Base-by-base conservation (phyloP, 2,888 invertebrate species). In the Eristalinus aeneus region DNA sequence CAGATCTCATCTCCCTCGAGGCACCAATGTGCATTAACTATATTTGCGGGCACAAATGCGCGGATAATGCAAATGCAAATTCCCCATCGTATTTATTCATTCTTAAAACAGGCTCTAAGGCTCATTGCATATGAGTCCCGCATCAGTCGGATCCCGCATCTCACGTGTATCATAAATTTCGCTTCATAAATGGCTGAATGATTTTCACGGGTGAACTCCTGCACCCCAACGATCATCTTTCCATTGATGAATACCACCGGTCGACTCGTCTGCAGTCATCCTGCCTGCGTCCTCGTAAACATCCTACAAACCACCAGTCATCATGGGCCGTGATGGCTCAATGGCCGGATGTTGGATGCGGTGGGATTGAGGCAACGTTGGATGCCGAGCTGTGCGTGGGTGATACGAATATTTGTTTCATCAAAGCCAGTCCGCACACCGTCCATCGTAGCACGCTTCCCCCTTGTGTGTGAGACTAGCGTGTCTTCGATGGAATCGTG, bases 401-500 rank as follows among this genome's bases (percentile, higher is more conserved):
- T 8, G 46, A 46, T n/a, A n/a, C n/a, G n/a, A n/a, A n/a, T 46
- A 46, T 46, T 46, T 46, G 46, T 46, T 46, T 46, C 46, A 16
- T 46, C 46, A 46, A 46, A 46, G 46, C n/a, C 46, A 46, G 46
- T 46, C 39, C 39, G 5, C 4, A 3, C 16, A 12, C 46, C 12
- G n/a, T n/a, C n/a, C 39, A 5, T 39, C 39, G 27, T 5, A 2
- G 27, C 5, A 2, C 27, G 27, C n/a, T n/a, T 1, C n/a, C 39
- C 1, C 11, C 10, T 3, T 39, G 46, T 16, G 16, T 46, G 16
- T 2, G 16, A 16, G 46, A 16, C n/a, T n/a, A 2, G 46, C 16
- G 16, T 54, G 63, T 73, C 63, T 61, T 56, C 56, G 5, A 73
- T 32, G 63, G 63, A 73, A 73, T 73, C 73, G 53, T 63, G 63